These are phyloP conservation scores for Chelonoidis abingdonii DNA, from an alignment of 2,113 vertebrate species.

Conservation along the genomic window DNA sequence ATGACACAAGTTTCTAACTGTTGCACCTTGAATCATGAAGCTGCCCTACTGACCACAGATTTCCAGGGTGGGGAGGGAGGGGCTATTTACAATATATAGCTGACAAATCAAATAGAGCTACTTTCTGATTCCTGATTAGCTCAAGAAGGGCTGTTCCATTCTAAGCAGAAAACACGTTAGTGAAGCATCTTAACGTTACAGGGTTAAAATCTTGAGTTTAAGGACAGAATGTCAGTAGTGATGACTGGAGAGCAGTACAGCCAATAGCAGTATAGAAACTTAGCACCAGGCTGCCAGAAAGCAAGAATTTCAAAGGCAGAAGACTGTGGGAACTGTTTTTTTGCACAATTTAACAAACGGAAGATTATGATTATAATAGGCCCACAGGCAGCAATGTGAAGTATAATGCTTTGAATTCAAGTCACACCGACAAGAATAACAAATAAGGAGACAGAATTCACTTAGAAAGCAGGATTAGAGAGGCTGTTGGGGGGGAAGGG, in stretches of 20 bases:
- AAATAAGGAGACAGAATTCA: constrained; percentile 57
- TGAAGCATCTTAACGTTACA: background rate
- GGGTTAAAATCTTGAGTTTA: background rate
- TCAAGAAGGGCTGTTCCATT: background rate
- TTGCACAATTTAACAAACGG: background rate
- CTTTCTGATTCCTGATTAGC: background rate
- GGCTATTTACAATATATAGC: background rate
- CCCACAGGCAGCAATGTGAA: constrained; percentile 11
- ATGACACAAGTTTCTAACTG: too few species aligned
- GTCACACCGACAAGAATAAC: constrained; percentile 47
- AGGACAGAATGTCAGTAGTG: background rate
- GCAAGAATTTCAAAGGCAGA: background rate
- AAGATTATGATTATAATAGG: constrained; percentile 52
- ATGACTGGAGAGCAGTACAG: background rate
- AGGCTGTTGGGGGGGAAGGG: constrained; percentile 45
- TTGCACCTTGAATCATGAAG: too few species aligned
- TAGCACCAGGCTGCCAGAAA: background rate
- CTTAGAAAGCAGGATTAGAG: constrained; percentile 63
- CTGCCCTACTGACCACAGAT: background rate
- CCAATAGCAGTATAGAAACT: background rate
- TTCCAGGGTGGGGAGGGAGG: background rate
- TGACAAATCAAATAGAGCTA: background rate
- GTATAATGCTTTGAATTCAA: constrained; percentile 51
- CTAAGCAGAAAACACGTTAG: background rate
- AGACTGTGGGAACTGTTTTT: background rate